A percentile compares a stretch with the other conserved stretches of the same genome.
Evolutionary conservation across 2,797 vertebrate species (phyloP).

Genomic region (Pelochelys cantorii): DNA sequence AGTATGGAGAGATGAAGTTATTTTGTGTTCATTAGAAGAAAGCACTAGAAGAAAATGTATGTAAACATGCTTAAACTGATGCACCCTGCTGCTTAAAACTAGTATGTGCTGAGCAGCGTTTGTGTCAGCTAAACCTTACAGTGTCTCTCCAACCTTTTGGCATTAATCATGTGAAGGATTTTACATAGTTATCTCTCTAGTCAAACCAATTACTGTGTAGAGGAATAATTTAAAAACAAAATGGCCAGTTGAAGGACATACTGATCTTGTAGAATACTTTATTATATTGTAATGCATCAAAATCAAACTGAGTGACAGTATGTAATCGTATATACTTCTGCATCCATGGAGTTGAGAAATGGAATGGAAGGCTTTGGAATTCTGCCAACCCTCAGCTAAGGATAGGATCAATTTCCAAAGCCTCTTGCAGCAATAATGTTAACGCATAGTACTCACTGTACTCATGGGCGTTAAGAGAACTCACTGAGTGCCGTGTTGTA

Average conservation of each 20-base stretch:
- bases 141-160: background rate
- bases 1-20: background rate
- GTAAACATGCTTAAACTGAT: background rate
- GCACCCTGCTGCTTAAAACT: background rate
- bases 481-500: accelerated
- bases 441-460: background rate
- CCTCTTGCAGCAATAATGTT: background rate
- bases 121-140: background rate
- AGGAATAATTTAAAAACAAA: background rate
- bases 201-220: background rate
- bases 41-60: background rate
- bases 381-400: background rate
- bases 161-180: background rate
- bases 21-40: background rate
- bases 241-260: background rate
- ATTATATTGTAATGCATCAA: background rate
- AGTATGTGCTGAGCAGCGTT: background rate
- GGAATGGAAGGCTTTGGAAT: background rate
- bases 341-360: background rate
- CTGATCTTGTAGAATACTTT: background rate
- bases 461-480: background rate
- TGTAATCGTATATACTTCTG: background rate
- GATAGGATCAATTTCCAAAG: background rate
- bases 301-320: background rate
- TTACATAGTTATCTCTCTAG: background rate